Percentiles rank a stretch among this genome's conserved stretches.
phyloP scores from a whole-genome alignment of 2,113 vertebrate genomes.

The Xiphophorus couchianus region DNA sequence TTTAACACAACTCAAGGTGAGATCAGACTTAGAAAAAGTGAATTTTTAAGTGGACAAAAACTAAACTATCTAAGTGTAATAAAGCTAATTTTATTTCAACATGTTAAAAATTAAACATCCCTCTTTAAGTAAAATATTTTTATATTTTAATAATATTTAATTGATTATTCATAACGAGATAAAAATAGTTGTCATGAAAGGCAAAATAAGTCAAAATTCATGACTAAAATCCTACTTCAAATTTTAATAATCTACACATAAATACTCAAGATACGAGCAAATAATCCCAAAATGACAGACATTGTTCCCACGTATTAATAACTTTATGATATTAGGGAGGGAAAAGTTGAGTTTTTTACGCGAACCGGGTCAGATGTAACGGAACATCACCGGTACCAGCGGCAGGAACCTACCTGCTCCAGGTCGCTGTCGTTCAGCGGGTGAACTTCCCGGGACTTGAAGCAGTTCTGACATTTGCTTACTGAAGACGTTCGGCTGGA shows the following conservation, averaged over 20 bases:
- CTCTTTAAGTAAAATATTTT: too few relatives aligned
- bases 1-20: too few relatives aligned
- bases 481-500: constrained; percentile 77
- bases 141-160: too few relatives aligned
- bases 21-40: too few relatives aligned
- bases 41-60: too few relatives aligned
- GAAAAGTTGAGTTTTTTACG: background rate
- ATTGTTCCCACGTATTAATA: background rate
- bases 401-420: constrained; percentile 61
- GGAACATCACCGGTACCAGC: background rate
- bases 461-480: constrained; percentile 80
- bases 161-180: too few relatives aligned
- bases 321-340: background rate
- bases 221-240: too few relatives aligned
- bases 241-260: background rate
- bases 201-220: too few relatives aligned
- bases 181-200: too few relatives aligned
- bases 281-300: background rate
- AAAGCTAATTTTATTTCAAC: too few relatives aligned
- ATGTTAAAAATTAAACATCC: too few relatives aligned
- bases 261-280: background rate
- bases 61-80: too few relatives aligned
- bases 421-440: constrained; percentile 57
- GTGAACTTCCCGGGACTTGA: constrained; percentile 77
- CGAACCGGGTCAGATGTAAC: background rate